Conservation (phyloP, 2,888 invertebrate genomes). For the Chaetoderma sp. region DNA sequence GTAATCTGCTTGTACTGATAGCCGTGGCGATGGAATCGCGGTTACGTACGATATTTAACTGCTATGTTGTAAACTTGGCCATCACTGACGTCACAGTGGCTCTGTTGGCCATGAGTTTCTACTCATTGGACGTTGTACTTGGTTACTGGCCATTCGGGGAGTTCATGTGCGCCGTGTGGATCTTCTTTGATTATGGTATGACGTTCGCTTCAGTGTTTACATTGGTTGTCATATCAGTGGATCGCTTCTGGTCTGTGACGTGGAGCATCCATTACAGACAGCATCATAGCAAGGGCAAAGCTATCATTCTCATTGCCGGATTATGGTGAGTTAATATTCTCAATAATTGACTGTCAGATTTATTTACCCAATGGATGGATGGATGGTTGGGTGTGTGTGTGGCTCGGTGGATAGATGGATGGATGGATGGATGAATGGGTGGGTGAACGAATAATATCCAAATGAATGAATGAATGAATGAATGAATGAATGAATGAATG, state of each 20-base stretch:
- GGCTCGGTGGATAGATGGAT: no score
- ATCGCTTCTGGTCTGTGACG: conserved; percentile 57
- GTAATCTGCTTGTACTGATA: conserved; percentile 64
- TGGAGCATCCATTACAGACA: conserved; percentile 50
- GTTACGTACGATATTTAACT: conserved; percentile 65
- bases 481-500: no score
- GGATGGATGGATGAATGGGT: no score
- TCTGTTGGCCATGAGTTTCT: conserved; percentile 64
- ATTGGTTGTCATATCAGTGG: conserved; percentile 61
- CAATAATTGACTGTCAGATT: no score
- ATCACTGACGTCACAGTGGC: conserved; percentile 63
- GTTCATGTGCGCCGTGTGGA: conserved; percentile 65
- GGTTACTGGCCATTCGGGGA: conserved; percentile 66
- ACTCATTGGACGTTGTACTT: conserved; percentile 57
- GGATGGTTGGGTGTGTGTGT: no score
- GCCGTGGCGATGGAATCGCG: conserved; percentile 58
- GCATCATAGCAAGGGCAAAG: conserved; percentile 47
- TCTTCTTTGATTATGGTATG: conserved; percentile 68
- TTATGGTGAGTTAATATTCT: conserved; percentile 59
- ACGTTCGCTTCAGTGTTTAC: conserved; percentile 68
- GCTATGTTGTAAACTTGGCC: conserved; percentile 49
- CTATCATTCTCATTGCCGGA: conserved; percentile 33
- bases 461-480: no score
- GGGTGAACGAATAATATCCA: no score
- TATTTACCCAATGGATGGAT: no score